A percentile compares a stretch with the other conserved stretches of the same genome.
Evolutionary conservation across 2,888 invertebrate species (phyloP).

Genomic region (Omphaloscelis lunosa): DNA sequence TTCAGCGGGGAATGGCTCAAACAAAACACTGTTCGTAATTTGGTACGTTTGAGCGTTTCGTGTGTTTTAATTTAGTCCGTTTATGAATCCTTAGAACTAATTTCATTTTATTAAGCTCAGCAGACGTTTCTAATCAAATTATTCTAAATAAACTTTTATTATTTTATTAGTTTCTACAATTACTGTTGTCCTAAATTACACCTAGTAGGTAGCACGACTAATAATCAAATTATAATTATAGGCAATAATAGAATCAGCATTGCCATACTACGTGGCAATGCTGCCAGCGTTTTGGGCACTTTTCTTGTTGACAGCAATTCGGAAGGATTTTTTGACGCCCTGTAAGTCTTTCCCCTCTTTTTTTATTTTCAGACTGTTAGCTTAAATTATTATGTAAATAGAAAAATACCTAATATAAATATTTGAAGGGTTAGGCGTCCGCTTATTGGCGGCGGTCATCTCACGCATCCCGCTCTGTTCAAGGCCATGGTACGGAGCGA

Average conservation of each 20-base stretch:
- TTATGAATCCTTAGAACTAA: slow-evolving; percentile 19
- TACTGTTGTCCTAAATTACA: slow-evolving; percentile 4
- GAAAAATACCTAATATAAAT: not conserved
- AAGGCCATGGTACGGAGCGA: too few relatives aligned
- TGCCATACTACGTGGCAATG: not conserved
- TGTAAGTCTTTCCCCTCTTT: not conserved
- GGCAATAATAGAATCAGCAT: not conserved
- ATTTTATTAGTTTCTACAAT: slow-evolving; percentile 24
- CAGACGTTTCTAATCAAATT: not conserved
- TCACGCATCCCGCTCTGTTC: too few relatives aligned
- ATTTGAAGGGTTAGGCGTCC: not conserved
- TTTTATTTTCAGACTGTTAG: not conserved
- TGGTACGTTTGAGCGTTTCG: not conserved
- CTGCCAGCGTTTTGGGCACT: not conserved
- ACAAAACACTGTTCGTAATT: slow-evolving; percentile 36
- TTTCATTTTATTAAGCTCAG: slow-evolving; percentile 17
- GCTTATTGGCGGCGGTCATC: too few relatives aligned
- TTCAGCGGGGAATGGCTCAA: slow-evolving; percentile 25
- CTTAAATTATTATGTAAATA: not conserved
- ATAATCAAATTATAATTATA: slow-evolving; percentile 1
- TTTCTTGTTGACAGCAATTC: not conserved
- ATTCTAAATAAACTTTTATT: slow-evolving; percentile 7
- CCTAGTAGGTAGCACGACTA: not conserved
- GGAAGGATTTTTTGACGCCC: not conserved
- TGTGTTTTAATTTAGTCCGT: slow-evolving; percentile 20